Percentiles rank a stretch among this genome's conserved stretches.
Evolutionary conservation across 2,797 vertebrate species (phyloP).

Genomic region (Lagodon rhomboides): DNA sequence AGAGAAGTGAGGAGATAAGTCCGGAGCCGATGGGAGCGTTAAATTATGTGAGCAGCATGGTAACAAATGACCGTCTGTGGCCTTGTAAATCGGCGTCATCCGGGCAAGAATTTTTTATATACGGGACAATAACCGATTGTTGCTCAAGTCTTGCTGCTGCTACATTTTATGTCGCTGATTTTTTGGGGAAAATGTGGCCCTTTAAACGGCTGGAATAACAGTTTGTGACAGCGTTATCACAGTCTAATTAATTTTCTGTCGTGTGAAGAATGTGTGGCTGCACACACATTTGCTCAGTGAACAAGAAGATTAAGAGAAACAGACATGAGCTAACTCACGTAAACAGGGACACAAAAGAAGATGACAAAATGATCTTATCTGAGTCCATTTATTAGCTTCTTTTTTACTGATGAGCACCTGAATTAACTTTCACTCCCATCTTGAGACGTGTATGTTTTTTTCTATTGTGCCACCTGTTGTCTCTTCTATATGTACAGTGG

Average conservation of each 20-base stretch:
- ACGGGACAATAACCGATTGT: neutral
- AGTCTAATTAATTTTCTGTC: neutral
- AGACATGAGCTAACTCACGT: neutral
- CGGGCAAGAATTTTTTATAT: neutral
- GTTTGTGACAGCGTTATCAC: neutral
- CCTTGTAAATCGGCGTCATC: constrained; percentile 24
- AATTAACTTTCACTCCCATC: neutral
- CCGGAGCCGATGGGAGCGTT: neutral
- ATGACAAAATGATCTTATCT: neutral
- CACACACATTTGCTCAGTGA: neutral
- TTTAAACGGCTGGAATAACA: neutral
- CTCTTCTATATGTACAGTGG: no score
- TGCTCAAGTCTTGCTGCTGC: neutral
- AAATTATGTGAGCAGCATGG: neutral
- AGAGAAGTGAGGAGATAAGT: neutral
- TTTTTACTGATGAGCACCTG: neutral
- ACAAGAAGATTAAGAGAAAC: neutral
- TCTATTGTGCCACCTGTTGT: no score
- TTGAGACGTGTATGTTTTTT: no score
- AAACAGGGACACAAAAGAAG: neutral
- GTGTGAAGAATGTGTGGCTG: neutral
- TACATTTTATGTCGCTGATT: neutral
- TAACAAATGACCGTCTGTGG: neutral
- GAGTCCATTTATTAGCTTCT: neutral
- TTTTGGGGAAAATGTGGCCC: neutral